These are phyloP conservation scores for Mesembrinibis cayennensis DNA, from an alignment of 2,113 vertebrate species.

Conservation along the genomic window DNA sequence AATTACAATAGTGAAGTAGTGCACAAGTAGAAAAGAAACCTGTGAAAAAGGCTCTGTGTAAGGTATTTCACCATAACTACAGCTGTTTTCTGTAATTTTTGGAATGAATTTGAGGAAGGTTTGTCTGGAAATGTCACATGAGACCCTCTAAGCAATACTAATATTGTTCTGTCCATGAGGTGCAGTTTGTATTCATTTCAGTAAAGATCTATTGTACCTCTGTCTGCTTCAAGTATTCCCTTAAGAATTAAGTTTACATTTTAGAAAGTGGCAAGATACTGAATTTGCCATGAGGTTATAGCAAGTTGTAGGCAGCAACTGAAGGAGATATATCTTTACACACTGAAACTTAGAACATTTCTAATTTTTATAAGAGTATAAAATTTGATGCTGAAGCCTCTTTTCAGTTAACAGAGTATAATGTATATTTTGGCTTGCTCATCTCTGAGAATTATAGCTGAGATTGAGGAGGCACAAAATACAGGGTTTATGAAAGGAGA, in stretches of 20 bases:
- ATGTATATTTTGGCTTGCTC: not conserved
- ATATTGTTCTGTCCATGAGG: not conserved
- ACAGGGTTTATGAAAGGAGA: not conserved
- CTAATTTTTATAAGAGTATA: constrained; percentile 41
- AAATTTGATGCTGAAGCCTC: constrained; percentile 26
- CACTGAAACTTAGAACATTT: not conserved
- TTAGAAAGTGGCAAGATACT: constrained; percentile 5
- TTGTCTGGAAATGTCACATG: not conserved
- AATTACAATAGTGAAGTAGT: not conserved
- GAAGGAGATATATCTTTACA: not conserved
- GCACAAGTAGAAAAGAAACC: not conserved
- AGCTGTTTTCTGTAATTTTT: not conserved
- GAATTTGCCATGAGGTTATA: not conserved
- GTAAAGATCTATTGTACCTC: constrained; percentile 41
- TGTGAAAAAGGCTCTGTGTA: not conserved
- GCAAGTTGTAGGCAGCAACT: not conserved
- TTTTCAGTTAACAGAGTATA: constrained; percentile 14
- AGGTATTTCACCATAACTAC: not conserved
- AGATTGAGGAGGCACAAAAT: not conserved
- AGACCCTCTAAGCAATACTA: constrained; percentile 16
- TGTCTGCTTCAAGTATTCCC: constrained; percentile 35
- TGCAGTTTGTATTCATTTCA: not conserved
- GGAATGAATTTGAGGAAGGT: not conserved
- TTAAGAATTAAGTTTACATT: constrained; percentile 26
- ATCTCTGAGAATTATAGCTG: not conserved